These are phyloP conservation scores for Phymatocera aterrima DNA, from an alignment of 2,888 invertebrate species.

Conservation along the genomic window DNA sequence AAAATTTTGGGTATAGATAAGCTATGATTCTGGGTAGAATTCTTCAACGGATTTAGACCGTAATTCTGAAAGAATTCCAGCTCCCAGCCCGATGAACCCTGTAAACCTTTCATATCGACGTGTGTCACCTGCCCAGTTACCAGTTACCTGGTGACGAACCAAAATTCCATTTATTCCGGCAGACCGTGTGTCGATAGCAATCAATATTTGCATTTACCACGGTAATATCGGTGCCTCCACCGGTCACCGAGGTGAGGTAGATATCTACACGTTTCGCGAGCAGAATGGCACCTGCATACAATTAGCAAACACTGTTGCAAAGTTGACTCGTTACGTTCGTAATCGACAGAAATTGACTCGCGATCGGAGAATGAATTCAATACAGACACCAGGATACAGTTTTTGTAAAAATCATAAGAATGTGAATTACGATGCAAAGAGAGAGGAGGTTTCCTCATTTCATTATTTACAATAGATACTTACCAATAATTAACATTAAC, in stretches of 20 bases:
- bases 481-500: not conserved
- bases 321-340: too few species aligned
- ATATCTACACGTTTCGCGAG: not conserved
- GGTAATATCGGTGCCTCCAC: not conserved
- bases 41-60: too few species aligned
- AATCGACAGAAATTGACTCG: too few species aligned
- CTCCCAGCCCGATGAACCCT: not conserved
- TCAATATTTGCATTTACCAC: not conserved
- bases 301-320: too few species aligned
- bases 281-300: not conserved
- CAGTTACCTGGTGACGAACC: too few species aligned
- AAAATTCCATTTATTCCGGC: not conserved
- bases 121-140: not conserved
- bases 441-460: not conserved
- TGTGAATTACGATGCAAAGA: not conserved
- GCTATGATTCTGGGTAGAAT: too few species aligned
- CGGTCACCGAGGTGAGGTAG: not conserved
- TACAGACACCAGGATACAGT: not conserved
- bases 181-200: not conserved
- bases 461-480: conserved; percentile 11
- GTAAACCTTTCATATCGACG: not conserved
- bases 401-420: not conserved
- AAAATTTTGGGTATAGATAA: too few species aligned
- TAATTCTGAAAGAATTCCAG: too few species aligned
- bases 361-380: too few species aligned